Percentiles rank a stretch among this genome's conserved stretches.
Conservation (phyloP, 35 echinoderm and acorn worm species). For the Apostichopus californicus region DNA sequence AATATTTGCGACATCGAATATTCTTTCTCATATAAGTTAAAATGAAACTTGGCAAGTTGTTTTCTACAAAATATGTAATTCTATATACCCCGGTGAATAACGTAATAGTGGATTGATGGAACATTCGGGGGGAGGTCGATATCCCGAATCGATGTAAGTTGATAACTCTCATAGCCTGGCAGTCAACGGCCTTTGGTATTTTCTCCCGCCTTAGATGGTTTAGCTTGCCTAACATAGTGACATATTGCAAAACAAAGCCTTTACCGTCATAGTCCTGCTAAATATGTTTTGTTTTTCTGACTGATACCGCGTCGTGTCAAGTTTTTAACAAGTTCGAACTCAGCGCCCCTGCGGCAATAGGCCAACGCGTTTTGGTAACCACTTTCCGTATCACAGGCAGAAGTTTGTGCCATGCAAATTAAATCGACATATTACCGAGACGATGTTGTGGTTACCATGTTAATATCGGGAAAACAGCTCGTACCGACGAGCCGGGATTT, state of each 20-base stretch:
- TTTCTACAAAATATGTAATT: no score
- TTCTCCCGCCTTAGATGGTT: no score
- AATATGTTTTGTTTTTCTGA: not conserved
- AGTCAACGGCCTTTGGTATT: no score
- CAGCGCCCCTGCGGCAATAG: slow-evolving; percentile 24
- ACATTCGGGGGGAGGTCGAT: no score
- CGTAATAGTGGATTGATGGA: no score
- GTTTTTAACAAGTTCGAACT: slow-evolving; percentile 33
- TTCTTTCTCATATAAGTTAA: no score
- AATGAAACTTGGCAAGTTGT: no score
- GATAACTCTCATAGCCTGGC: no score
- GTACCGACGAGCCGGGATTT: slow-evolving; percentile 28
- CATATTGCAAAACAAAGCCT: not conserved
- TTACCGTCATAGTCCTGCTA: not conserved
- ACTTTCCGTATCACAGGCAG: not conserved
- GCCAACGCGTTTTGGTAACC: slow-evolving; percentile 35
- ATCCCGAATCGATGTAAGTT: no score
- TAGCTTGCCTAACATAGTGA: not conserved
- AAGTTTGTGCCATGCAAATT: slow-evolving; percentile 34
- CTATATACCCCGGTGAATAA: no score
- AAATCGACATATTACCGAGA: slow-evolving; percentile 36
- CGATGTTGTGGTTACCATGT: slow-evolving; percentile 53
- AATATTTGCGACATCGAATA: no score
- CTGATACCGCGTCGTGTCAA: not conserved
- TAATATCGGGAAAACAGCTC: slow-evolving; percentile 45